These are phyloP conservation scores for Sinocyclocheilus grahami DNA, from an alignment of 2,113 vertebrate species.

Conservation along the genomic window DNA sequence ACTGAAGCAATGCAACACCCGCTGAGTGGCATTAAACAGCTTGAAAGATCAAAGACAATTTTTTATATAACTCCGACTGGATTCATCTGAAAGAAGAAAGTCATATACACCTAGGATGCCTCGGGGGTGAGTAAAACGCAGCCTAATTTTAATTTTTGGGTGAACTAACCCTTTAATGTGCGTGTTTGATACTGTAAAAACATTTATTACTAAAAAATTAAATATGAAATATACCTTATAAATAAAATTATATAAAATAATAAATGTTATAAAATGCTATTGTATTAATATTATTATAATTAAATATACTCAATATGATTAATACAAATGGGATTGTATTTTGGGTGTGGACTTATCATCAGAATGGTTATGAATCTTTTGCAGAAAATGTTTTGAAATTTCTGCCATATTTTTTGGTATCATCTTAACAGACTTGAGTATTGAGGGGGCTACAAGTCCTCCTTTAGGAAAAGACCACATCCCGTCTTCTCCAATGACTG, in stretches of 20 bases:
- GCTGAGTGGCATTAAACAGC: too few species aligned
- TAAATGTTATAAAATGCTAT: background rate
- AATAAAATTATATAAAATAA: too few species aligned
- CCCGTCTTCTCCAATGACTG: slow-evolving; percentile 86
- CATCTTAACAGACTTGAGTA: slow-evolving; percentile 64
- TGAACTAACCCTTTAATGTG: background rate
- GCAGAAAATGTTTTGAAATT: background rate
- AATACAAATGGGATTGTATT: background rate
- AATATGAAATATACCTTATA: too few species aligned
- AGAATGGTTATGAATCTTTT: background rate
- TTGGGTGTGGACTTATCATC: background rate
- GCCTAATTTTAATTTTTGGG: too few species aligned
- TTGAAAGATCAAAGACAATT: too few species aligned
- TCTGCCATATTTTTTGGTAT: background rate
- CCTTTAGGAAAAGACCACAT: slow-evolving; percentile 78
- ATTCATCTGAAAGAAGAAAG: too few species aligned
- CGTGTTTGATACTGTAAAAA: too few species aligned
- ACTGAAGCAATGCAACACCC: too few species aligned
- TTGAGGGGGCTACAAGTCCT: slow-evolving; percentile 75
- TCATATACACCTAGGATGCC: too few species aligned
- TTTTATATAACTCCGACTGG: too few species aligned
- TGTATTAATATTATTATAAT: background rate
- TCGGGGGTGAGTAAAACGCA: too few species aligned
- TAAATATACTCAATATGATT: background rate
- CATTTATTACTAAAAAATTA: too few species aligned